These are phyloP conservation scores for Poeciliopsis gracilis DNA, from an alignment of 2,797 vertebrate species.

Conservation along the genomic window DNA sequence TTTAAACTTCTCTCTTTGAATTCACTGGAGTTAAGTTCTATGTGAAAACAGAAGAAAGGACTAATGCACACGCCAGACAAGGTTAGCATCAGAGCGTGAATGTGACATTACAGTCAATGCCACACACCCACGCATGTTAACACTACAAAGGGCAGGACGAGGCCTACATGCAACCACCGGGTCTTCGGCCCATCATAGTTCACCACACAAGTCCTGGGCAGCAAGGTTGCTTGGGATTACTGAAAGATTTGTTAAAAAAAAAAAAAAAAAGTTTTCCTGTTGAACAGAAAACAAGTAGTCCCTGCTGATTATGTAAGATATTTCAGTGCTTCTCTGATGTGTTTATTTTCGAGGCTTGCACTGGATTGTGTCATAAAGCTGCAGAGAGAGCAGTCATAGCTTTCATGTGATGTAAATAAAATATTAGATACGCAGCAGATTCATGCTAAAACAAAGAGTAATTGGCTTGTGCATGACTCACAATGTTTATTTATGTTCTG, in stretches of 20 bases:
- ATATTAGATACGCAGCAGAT: neutral
- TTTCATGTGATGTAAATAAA: constrained; percentile 9
- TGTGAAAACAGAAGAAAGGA: constrained; percentile 53
- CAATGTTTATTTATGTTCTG: constrained; percentile 30
- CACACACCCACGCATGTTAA: constrained; percentile 15
- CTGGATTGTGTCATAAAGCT: constrained; percentile 6
- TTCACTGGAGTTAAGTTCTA: constrained; percentile 39
- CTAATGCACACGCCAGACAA: constrained; percentile 62
- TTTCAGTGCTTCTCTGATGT: constrained; percentile 11
- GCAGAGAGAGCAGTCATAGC: constrained; percentile 1
- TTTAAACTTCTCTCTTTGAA: constrained; percentile 37
- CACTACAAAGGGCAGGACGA: constrained; percentile 21
- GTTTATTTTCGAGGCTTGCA: constrained; percentile 8
- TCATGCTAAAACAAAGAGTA: constrained; percentile 2
- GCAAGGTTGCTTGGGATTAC: constrained; percentile 1
- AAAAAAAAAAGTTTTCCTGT: too few relatives aligned
- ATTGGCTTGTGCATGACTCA: constrained; percentile 13
- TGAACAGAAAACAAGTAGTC: neutral
- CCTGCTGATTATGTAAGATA: neutral
- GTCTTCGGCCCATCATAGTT: constrained; percentile 5
- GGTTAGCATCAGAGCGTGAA: constrained; percentile 63
- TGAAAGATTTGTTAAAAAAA: neutral
- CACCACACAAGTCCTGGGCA: constrained; percentile 8
- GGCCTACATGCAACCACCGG: constrained; percentile 19
- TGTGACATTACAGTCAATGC: constrained; percentile 61